Conservation (phyloP, 2,797 vertebrate genomes). For the Cynopterus sphinx region DNA sequence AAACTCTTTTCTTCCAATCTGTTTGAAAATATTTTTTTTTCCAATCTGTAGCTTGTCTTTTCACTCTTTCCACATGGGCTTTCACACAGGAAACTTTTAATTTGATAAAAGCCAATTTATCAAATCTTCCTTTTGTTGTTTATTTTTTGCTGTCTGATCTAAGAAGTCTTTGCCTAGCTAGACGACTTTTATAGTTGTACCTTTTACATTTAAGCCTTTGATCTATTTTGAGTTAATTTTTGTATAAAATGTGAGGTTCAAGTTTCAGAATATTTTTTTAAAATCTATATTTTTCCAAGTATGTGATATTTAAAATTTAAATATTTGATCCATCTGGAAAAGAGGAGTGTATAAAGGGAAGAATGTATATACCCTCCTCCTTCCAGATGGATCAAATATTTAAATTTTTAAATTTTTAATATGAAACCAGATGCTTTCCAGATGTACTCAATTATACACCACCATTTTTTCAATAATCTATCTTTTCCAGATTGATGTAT, state of each 20-base stretch:
- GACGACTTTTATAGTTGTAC: background rate
- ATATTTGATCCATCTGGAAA: background rate
- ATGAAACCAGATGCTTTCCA: background rate
- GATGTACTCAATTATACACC: background rate
- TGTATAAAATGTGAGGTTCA: background rate
- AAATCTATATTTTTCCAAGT: background rate
- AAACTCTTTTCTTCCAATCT: background rate
- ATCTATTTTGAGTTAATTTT: background rate
- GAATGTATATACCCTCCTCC: background rate
- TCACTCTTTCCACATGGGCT: background rate
- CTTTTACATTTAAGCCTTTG: background rate
- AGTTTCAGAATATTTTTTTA: background rate
- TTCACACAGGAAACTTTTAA: background rate
- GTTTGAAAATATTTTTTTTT: background rate
- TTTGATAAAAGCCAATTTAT: background rate
- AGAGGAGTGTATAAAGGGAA: background rate
- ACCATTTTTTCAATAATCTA: background rate
- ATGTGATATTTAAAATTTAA: constrained; percentile 3
- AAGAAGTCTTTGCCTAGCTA: background rate
- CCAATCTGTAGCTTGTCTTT: background rate
- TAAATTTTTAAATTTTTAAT: background rate
- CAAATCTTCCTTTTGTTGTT: background rate
- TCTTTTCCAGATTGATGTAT: background rate
- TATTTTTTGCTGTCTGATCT: background rate
- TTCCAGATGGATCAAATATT: background rate